Conservation (phyloP, 1,140 invertebrate species). For the Halictus rubicundus region DNA sequence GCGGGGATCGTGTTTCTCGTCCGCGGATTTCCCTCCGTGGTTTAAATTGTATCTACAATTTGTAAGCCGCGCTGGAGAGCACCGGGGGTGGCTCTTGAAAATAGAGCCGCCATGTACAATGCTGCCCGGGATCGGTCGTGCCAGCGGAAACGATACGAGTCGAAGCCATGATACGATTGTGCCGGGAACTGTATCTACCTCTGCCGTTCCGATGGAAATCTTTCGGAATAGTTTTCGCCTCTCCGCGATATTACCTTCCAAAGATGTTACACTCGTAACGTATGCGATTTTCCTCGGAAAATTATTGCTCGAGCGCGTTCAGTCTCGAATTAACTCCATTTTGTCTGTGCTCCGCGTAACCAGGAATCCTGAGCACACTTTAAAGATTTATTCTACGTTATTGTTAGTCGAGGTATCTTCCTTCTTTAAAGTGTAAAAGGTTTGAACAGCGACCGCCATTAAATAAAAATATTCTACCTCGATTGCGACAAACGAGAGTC, state of each 20-base stretch:
- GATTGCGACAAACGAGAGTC: too few relatives aligned
- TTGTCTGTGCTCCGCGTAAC: too few relatives aligned
- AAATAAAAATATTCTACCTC: too few relatives aligned
- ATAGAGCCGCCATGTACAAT: not conserved
- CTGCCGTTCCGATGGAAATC: conserved; percentile 6
- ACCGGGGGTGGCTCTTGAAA: conserved; percentile 1
- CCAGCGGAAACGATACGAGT: not conserved
- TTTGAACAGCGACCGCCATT: too few relatives aligned
- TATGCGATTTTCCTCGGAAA: not conserved
- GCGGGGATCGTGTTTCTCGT: not conserved
- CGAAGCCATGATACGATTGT: conserved; percentile 28
- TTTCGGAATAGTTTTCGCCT: conserved; percentile 1
- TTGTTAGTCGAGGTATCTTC: too few relatives aligned
- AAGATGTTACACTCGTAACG: not conserved
- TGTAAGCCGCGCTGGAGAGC: conserved; percentile 1
- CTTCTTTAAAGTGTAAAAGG: not conserved
- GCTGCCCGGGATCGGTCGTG: not conserved
- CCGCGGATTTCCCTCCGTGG: not conserved
- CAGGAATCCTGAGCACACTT: too few relatives aligned
- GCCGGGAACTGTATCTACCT: conserved; percentile 15
- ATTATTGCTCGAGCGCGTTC: not conserved
- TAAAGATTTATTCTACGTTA: too few relatives aligned
- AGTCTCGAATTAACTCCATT: not conserved
- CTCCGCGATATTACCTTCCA: not conserved
- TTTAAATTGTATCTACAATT: conserved; percentile 29